Evolutionary conservation across 2,113 vertebrate genomes (phyloP).

Genomic region (Periophthalmus modestus): DNA sequence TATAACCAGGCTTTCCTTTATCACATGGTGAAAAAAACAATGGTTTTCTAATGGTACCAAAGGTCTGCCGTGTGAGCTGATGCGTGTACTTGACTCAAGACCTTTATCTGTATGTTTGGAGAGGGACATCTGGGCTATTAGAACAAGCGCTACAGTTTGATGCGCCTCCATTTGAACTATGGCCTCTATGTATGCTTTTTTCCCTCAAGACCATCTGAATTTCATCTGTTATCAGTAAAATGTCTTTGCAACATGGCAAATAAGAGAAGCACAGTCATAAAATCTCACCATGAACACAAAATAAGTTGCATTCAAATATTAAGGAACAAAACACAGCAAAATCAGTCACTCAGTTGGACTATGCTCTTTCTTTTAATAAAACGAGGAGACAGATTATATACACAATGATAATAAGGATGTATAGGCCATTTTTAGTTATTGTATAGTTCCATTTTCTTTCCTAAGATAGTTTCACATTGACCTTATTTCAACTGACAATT

Average conservation of each 20-base stretch:
- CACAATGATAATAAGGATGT: too few species aligned
- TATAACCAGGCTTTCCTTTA: slow-evolving; percentile 27
- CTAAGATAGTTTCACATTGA: too few species aligned
- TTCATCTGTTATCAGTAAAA: neutral
- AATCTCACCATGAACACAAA: neutral
- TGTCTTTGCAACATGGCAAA: neutral
- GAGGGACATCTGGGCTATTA: slow-evolving; percentile 16
- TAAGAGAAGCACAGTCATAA: neutral
- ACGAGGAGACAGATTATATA: too few species aligned
- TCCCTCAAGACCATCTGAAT: neutral
- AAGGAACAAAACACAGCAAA: neutral
- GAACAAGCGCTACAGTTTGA: neutral
- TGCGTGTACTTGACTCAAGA: slow-evolving; percentile 35
- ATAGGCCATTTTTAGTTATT: too few species aligned
- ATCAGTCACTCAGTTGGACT: too few species aligned
- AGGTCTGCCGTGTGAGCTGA: slow-evolving; percentile 58
- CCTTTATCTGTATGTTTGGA: slow-evolving; percentile 37
- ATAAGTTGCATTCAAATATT: neutral
- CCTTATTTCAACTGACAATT: too few species aligned
- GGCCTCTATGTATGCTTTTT: neutral
- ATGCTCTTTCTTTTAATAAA: too few species aligned
- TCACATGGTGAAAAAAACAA: slow-evolving; percentile 15
- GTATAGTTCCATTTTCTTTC: too few species aligned
- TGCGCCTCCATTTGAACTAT: neutral
- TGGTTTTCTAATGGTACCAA: slow-evolving; percentile 56